Base-by-base conservation (phyloP, 1,140 invertebrate genomes). In the Melitaea cinxia region DNA sequence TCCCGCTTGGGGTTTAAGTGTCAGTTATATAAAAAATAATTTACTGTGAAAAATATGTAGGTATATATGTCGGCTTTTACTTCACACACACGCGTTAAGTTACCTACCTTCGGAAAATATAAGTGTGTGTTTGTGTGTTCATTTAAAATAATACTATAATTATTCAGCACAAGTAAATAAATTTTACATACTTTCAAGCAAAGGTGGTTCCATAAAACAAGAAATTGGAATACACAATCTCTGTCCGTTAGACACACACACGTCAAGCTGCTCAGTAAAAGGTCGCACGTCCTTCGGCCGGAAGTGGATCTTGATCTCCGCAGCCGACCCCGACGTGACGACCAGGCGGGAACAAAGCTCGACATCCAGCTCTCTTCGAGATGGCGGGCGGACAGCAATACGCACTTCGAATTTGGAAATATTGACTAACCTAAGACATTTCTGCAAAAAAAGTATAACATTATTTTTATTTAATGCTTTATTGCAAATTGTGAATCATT, bases 121-220 rank as follows among this genome's bases (percentile, higher is more conserved):
- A n/a, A n/a, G n/a, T n/a, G n/a, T n/a, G n/a, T n/a, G n/a, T n/a
- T n/a, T n/a, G n/a, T n/a, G n/a, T n/a, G 24, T 26, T 26, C 2
- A 26, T 26, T 14, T 24, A 23, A 17, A 2, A 33, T 15, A 52
- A 39, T 7, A 28, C 7, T 28, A 28, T 4, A 28, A 4, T 3
- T 28, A 28, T 4, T 4, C 3, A 4, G 3, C 7, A 28, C 7
- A 28, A 28, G 3, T 28, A 28, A 28, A 28, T 28, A 4, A 28
- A 7, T 28, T 28, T 33, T 21, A 71, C 71, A 72, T 23, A 85
- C 85, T 74, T 33, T 84, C 55, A 6, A 88, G 49, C 3, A 78
- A n/a, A 0, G 85, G 83, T 6, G 82, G 83, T 39, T 82, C 56
- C 73, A 84, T 83, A 37, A 77, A 85, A 52, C 82, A 84, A 1